Evolutionary conservation across 2,797 vertebrate genomes (phyloP).

Genomic region (Cichlasoma orientale): DNA sequence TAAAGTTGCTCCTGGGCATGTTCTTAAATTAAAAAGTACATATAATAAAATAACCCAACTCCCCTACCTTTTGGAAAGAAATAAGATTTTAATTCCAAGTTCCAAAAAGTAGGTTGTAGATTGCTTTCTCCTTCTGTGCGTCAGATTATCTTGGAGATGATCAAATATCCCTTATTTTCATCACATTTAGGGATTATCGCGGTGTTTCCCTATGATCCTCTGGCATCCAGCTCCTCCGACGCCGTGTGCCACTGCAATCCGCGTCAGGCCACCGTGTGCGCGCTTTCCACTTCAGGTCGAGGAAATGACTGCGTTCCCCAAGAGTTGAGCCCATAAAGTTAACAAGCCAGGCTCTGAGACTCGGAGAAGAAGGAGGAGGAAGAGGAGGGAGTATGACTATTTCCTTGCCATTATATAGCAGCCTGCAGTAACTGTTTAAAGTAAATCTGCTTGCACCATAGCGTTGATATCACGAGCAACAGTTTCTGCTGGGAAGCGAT

Average conservation of each 20-base stretch:
- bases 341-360: slow-evolving; percentile 68
- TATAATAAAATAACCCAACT: slow-evolving; percentile 25
- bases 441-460: neutral
- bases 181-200: slow-evolving; percentile 69
- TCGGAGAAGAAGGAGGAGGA: slow-evolving; percentile 30
- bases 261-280: slow-evolving; percentile 59
- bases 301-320: slow-evolving; percentile 64
- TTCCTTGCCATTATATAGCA: slow-evolving; percentile 6
- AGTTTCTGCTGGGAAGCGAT: neutral
- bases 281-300: slow-evolving; percentile 44
- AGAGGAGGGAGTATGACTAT: neutral
- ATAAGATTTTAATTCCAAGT: slow-evolving; percentile 63
- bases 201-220: slow-evolving; percentile 50
- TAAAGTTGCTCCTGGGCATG: neutral
- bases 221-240: slow-evolving; percentile 63
- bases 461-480: neutral
- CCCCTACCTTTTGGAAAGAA: slow-evolving; percentile 68
- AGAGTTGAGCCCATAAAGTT: slow-evolving; percentile 69
- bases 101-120: slow-evolving; percentile 15
- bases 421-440: slow-evolving; percentile 3
- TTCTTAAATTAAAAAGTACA: neutral
- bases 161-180: slow-evolving; percentile 43
- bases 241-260: slow-evolving; percentile 49
- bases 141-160: slow-evolving; percentile 54
- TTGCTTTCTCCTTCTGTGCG: slow-evolving; percentile 26